These are phyloP conservation scores for Hydriomena furcata DNA, from an alignment of 2,888 invertebrate genomes.

Conservation along the genomic window DNA sequence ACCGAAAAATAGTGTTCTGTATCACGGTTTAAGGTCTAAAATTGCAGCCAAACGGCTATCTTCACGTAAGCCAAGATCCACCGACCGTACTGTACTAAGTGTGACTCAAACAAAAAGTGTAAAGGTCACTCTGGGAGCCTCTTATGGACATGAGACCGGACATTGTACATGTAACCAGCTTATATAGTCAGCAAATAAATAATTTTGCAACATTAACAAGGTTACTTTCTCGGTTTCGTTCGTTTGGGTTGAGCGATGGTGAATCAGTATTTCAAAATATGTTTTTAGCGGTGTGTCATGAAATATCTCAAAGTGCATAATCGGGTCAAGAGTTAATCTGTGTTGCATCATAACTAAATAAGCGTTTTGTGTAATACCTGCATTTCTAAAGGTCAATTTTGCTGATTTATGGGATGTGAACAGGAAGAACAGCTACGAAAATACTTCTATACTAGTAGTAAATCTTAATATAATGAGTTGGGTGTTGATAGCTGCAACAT, in stretches of 20 bases:
- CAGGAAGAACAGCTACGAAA: no score
- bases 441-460: no score
- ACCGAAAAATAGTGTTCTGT: no score
- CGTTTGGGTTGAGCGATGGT: slow-evolving; percentile 1
- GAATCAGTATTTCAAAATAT: slow-evolving; percentile 15
- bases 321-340: background rate
- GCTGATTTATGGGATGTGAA: no score
- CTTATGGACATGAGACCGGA: no score
- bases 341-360: background rate
- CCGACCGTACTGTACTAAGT: no score
- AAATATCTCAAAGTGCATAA: background rate
- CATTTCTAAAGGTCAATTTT: background rate
- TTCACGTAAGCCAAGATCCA: no score
- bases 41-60: no score
- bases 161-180: slow-evolving; percentile 7
- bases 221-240: slow-evolving; percentile 17
- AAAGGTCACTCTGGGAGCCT: background rate
- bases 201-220: slow-evolving; percentile 16
- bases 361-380: background rate
- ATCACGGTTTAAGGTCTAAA: no score
- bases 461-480: no score
- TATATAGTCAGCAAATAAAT: slow-evolving; percentile 7
- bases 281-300: background rate
- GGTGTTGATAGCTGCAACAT: no score
- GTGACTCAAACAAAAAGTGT: slow-evolving; percentile 1